Base-by-base conservation (phyloP, 1,140 invertebrate species). In the Cherax quadricarinatus region DNA sequence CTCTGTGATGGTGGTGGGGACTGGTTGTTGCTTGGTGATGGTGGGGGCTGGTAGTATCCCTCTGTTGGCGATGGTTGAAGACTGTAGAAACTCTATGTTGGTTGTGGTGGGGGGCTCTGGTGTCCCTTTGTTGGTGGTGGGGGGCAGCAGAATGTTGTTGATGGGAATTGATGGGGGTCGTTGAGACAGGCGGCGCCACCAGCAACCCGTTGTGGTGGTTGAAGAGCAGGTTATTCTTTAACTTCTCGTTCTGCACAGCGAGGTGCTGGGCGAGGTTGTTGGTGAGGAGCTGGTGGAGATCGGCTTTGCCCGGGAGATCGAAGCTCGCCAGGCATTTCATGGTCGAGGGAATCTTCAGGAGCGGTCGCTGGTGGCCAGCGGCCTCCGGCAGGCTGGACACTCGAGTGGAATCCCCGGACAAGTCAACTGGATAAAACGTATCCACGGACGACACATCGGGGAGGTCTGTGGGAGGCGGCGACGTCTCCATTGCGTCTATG, bases 281-380 rank as follows among this genome's bases (percentile, higher is more conserved):
- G 81, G 92, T 93, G 4, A 93, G 87, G n/a, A 93, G 70, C 87
- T 93, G 86, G 75, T 93, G 92, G 4, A 93, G 92, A 60, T 93
- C 92, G 49, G 86, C 87, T 75, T 93, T 88, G 49, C 86, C 91
- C 41, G 91, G 89, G 6, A 91, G 89, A 84, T 91, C 89, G 82
- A 86, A 91, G 84, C 73, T 91, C 41, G 92, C 62, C 4, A 93
- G 80, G 51, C 92, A 86, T 79, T 89, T 89, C 82, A 93, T 70
- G 5, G 92, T 84, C 41, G 92, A 89, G 4, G 92, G 92, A n/a
- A 93, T 89, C 49, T 93, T 93, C 62, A 93, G 82, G 16, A 93
- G 87, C 3, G 87, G 86, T 48, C 73, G 80, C 66, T 62, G 6
- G 18, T 78, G 82, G 57, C 87, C 87, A n/a, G 60, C 53, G 79